Conservation (phyloP, 2,888 invertebrate species). For the Ptychoptera albimana region DNA sequence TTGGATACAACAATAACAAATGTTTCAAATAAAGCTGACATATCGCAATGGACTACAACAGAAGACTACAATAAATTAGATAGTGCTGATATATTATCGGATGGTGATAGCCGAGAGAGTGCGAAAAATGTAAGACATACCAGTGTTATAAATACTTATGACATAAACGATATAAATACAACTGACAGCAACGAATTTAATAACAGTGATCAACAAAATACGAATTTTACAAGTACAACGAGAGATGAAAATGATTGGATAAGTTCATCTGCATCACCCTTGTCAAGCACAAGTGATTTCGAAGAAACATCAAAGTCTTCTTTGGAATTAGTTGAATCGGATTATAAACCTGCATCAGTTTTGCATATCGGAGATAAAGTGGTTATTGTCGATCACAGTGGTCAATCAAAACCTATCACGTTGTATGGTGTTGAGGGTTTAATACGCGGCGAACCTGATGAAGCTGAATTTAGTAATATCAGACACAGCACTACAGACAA, state of each 20-base stretch:
- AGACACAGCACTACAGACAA: too few relatives aligned
- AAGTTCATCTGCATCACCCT: neutral
- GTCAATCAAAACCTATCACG: slow-evolving; percentile 19
- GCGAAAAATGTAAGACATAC: slow-evolving; percentile 10
- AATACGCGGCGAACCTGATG: slow-evolving; percentile 22
- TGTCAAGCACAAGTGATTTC: neutral
- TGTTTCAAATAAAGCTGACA: neutral
- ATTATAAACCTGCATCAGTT: neutral
- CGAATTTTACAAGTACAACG: neutral
- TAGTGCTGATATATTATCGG: slow-evolving; percentile 8
- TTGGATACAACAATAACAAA: neutral
- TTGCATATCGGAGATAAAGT: slow-evolving; percentile 10
- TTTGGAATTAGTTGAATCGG: neutral
- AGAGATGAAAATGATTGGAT: neutral
- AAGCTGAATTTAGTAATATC: neutral
- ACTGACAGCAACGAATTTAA: slow-evolving; percentile 6
- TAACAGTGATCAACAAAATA: slow-evolving; percentile 9
- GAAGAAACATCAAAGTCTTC: neutral
- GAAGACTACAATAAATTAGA: slow-evolving; percentile 8
- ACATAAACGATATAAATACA: neutral
- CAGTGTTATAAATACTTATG: neutral
- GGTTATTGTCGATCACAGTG: slow-evolving; percentile 11
- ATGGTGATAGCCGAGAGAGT: slow-evolving; percentile 8
- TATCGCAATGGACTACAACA: neutral
- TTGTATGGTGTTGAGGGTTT: slow-evolving; percentile 32